A percentile compares a stretch with the other conserved stretches of the same genome.
Conservation (phyloP, 2,113 vertebrate species). For the Nanorana parkeri region DNA sequence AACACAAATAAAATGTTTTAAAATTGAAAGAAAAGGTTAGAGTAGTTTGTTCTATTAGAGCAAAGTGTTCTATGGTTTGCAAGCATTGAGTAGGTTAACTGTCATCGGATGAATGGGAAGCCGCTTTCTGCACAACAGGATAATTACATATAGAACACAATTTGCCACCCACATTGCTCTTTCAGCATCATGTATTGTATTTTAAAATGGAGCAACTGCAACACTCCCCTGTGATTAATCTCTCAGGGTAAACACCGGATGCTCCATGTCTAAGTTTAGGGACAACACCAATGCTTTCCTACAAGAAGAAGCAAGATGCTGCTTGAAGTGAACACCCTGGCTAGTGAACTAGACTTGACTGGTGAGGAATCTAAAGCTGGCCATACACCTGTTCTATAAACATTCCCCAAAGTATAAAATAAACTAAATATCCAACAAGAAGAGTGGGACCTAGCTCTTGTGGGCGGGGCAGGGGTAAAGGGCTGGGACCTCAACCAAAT, state of each 20-base stretch:
- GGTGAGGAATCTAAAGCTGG: accelerated
- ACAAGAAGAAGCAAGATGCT: slow-evolving; percentile 63
- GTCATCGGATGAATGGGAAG: background rate
- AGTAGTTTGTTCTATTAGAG: background rate
- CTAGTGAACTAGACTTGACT: slow-evolving; percentile 68
- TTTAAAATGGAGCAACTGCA: slow-evolving; percentile 61
- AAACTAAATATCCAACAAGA: too few relatives aligned
- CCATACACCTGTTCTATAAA: too few relatives aligned
- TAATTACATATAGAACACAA: slow-evolving; percentile 53
- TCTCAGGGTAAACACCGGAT: slow-evolving; percentile 66
- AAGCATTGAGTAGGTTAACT: slow-evolving; percentile 31
- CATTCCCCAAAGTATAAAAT: too few relatives aligned
- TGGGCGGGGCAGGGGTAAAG: too few relatives aligned
- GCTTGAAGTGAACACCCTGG: slow-evolving; percentile 61
- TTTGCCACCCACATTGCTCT: slow-evolving; percentile 64
- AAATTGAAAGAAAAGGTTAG: background rate
- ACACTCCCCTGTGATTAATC: slow-evolving; percentile 60
- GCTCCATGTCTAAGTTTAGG: slow-evolving; percentile 64
- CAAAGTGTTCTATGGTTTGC: background rate
- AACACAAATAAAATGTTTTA: too few relatives aligned
- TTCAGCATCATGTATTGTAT: slow-evolving; percentile 49
- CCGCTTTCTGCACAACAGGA: background rate
- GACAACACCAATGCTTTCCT: slow-evolving; percentile 59
- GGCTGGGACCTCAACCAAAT: too few relatives aligned
- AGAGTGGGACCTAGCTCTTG: too few relatives aligned